Evolutionary conservation across 2,888 invertebrate species (phyloP).

Genomic region (Scrobipalpa costella): DNA sequence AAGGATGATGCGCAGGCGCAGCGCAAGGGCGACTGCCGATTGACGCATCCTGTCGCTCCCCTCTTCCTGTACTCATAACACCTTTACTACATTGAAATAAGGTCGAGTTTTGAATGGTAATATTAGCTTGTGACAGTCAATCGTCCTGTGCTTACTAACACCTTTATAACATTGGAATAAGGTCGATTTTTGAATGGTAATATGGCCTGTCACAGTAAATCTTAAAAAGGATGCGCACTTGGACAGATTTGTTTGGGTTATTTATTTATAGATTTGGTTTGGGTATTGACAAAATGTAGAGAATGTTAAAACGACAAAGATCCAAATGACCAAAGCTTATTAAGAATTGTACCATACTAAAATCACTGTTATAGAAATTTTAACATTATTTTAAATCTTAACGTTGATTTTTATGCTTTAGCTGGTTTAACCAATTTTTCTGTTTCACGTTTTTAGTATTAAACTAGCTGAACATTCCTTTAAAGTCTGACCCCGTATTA

Average conservation of each 20-base stretch:
- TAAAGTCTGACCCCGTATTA: no score
- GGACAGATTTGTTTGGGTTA: conserved; percentile 15
- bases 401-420: no score
- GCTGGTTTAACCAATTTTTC: neutral
- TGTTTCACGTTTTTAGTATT: neutral
- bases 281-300: neutral
- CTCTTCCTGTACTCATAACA: conserved; percentile 11
- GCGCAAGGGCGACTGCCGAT: conserved; percentile 16
- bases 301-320: no score
- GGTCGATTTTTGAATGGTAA: neutral
- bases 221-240: conserved; percentile 11
- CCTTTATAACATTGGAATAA: neutral
- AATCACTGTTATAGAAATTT: no score
- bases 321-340: no score
- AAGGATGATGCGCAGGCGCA: conserved; percentile 11
- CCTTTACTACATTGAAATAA: neutral
- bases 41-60: conserved; percentile 19
- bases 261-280: neutral
- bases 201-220: neutral
- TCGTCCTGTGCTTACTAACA: neutral
- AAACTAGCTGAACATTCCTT: no score
- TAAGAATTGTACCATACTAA: no score
- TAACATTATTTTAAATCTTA: no score
- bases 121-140: neutral
- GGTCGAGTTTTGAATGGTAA: neutral